Percentiles rank a stretch among this genome's conserved stretches.
Conservation (phyloP, 2,797 vertebrate species). For the Apogon talboti region DNA sequence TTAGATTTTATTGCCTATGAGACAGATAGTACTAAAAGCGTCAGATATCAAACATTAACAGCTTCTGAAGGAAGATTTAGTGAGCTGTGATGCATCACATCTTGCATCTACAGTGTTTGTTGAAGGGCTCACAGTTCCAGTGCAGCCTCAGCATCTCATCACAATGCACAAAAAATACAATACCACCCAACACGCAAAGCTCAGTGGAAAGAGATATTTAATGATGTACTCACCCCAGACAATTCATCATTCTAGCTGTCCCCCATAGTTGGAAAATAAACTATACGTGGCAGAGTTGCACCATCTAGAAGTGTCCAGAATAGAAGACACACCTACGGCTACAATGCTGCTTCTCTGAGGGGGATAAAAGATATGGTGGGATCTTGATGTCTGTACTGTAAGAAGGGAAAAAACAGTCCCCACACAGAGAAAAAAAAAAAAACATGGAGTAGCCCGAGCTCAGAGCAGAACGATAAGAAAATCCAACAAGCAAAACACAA, state of each 20-base stretch:
- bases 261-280: slow-evolving; percentile 60
- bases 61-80: not conserved
- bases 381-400: slow-evolving; percentile 39
- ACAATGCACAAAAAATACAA: not conserved
- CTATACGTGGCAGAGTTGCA: slow-evolving; percentile 21
- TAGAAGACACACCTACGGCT: slow-evolving; percentile 31
- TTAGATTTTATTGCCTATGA: slow-evolving; percentile 11
- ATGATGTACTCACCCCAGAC: slow-evolving; percentile 87
- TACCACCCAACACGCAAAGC: not conserved
- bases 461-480: slow-evolving; percentile 76
- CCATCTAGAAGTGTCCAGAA: slow-evolving; percentile 8
- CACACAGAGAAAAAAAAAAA: slow-evolving; percentile 50
- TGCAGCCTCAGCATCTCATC: not conserved
- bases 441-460: slow-evolving; percentile 48
- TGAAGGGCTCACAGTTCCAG: too few species aligned
- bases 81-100: not conserved
- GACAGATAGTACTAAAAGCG: not conserved
- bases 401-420: slow-evolving; percentile 60
- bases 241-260: slow-evolving; percentile 84
- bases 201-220: not conserved
- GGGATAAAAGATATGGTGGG: slow-evolving; percentile 39
- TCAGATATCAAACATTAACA: slow-evolving; percentile 14
- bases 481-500: slow-evolving; percentile 61
- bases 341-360: slow-evolving; percentile 21
- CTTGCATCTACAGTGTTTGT: not conserved